Evolutionary conservation across 1,140 invertebrate genomes (phyloP).

Genomic region (Trissolcus basalis): DNA sequence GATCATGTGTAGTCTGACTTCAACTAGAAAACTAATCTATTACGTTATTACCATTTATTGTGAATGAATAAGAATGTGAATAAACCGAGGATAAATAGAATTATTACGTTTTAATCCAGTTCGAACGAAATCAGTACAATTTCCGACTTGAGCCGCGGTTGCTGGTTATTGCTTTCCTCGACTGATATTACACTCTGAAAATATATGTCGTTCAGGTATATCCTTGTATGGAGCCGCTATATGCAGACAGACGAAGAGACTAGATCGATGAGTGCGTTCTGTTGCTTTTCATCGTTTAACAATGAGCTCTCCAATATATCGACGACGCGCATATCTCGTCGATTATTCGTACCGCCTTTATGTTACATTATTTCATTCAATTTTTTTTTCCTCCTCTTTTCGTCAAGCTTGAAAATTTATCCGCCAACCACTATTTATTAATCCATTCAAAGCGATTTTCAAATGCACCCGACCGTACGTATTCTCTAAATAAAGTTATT

Average conservation of each 20-base stretch:
- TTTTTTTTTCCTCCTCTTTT: slow-evolving; percentile 25
- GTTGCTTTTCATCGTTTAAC: slow-evolving; percentile 60
- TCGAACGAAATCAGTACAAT: slow-evolving; percentile 20
- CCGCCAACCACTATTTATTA: slow-evolving; percentile 24
- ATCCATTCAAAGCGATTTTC: slow-evolving; percentile 8
- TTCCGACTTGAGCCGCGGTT: slow-evolving; percentile 45
- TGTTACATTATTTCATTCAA: slow-evolving; percentile 26
- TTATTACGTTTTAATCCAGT: slow-evolving; percentile 36
- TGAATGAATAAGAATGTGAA: slow-evolving; percentile 20
- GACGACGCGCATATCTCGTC: slow-evolving; percentile 53
- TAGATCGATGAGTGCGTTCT: slow-evolving; percentile 56
- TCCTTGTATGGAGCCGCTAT: slow-evolving; percentile 51
- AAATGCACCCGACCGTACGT: no score
- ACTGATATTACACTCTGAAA: slow-evolving; percentile 59
- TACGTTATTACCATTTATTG: slow-evolving; percentile 10
- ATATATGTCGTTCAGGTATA: slow-evolving; percentile 55
- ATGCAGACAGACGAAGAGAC: slow-evolving; percentile 45
- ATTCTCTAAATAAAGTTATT: no score
- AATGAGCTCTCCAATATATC: slow-evolving; percentile 57
- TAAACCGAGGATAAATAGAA: slow-evolving; percentile 17
- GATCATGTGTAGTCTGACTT: neutral
- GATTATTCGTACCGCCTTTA: slow-evolving; percentile 50
- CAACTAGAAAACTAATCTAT: slow-evolving; percentile 9
- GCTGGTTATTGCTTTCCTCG: slow-evolving; percentile 57
- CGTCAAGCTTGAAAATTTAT: slow-evolving; percentile 12